phyloP scores from a whole-genome alignment of 2,797 vertebrate species.

The Propithecus deckenii region DNA sequence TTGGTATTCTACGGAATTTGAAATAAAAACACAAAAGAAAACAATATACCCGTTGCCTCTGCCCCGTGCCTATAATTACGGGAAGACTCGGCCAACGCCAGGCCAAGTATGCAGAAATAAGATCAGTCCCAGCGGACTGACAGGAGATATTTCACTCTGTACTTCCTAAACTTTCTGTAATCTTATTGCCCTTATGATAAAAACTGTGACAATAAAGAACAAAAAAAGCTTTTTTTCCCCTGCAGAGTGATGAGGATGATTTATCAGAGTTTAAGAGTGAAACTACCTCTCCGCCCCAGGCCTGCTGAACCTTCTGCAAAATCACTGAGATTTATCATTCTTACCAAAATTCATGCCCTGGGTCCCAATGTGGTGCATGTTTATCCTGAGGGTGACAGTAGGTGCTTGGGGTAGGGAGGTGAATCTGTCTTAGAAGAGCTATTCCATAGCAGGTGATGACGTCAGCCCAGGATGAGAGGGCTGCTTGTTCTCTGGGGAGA shows the following conservation, averaged over 20 bases:
- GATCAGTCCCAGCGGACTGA: not conserved
- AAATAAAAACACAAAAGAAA: not conserved
- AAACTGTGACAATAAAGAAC: not conserved
- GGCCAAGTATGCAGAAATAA: not conserved
- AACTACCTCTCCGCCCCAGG: constrained; percentile 1
- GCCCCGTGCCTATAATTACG: not conserved
- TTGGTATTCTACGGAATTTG: not conserved
- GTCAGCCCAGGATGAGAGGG: no score
- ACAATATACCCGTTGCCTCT: not conserved
- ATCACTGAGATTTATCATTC: constrained; percentile 56
- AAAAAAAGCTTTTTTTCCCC: not conserved
- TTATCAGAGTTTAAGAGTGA: not conserved
- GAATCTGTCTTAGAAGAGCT: not conserved
- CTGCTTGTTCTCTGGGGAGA: not conserved
- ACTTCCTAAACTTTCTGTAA: not conserved
- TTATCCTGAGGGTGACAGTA: not conserved
- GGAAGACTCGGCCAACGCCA: fast-evolving
- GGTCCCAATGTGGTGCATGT: fast-evolving
- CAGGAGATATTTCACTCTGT: not conserved
- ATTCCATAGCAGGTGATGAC: not conserved
- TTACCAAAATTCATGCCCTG: not conserved
- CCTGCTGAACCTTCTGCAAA: constrained; percentile 52
- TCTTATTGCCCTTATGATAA: not conserved
- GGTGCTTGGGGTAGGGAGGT: fast-evolving
- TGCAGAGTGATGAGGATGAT: not conserved